Percentiles rank a stretch among this genome's conserved stretches.
Conservation (phyloP, 1,140 invertebrate genomes). For the Helicoverpa zea region DNA sequence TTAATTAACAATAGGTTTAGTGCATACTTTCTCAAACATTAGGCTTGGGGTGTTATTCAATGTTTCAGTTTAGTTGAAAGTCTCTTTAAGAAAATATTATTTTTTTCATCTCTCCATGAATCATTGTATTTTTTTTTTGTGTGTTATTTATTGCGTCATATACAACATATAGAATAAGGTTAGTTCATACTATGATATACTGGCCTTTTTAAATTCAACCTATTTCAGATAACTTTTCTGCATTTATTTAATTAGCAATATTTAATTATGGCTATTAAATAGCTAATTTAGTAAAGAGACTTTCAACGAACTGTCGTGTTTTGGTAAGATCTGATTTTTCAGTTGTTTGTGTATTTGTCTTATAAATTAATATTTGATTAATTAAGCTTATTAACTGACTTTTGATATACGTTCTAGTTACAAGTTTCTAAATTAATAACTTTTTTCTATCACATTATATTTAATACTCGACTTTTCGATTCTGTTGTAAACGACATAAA, state of each 20-base stretch:
- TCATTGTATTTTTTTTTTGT: too few species aligned
- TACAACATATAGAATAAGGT: too few species aligned
- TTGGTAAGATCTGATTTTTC: conserved; percentile 44
- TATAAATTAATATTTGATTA: conserved; percentile 27
- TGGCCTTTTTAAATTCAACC: too few species aligned
- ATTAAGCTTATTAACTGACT: conserved; percentile 16
- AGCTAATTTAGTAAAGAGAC: not conserved
- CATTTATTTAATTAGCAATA: not conserved
- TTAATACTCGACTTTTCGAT: conserved; percentile 42
- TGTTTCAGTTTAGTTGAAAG: conserved; percentile 1
- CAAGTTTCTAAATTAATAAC: conserved; percentile 28
- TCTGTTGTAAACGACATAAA: conserved; percentile 19
- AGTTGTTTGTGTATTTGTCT: conserved; percentile 24
- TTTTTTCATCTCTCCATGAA: not conserved
- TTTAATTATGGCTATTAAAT: too few species aligned
- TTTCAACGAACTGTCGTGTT: not conserved
- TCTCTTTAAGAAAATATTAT: not conserved
- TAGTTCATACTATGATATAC: too few species aligned
- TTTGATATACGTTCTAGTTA: conserved; percentile 35
- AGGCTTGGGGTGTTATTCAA: conserved; percentile 10
- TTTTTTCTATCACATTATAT: not conserved
- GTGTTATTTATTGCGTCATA: too few species aligned
- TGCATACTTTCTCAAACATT: conserved; percentile 34
- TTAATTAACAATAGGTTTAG: conserved; percentile 25
- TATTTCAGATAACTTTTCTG: not conserved